Conservation (phyloP, 1,140 invertebrate species). For the Chrysoperla carnea region DNA sequence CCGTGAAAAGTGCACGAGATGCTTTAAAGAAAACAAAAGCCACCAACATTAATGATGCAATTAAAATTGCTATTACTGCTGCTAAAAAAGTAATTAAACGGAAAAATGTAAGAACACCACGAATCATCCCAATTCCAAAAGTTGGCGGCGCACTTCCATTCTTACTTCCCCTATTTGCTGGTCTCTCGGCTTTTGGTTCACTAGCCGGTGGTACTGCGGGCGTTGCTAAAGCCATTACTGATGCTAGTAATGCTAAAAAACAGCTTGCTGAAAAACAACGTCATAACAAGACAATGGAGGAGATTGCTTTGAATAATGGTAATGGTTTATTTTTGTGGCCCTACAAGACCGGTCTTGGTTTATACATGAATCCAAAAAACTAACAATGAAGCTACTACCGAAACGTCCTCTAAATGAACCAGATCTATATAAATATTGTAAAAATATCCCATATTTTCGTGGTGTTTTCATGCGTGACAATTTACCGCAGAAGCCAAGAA, state of each 20-base stretch:
- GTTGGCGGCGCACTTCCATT: constrained; percentile 17
- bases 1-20: neutral
- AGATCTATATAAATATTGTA: constrained; percentile 11
- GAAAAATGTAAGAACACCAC: constrained; percentile 9
- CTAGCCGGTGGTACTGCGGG: constrained; percentile 14
- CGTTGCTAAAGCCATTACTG: constrained; percentile 17
- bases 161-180: constrained; percentile 19
- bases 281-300: constrained; percentile 18
- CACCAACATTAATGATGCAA: constrained; percentile 2
- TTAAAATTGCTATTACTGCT: constrained; percentile 6
- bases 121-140: constrained; percentile 18
- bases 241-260: constrained; percentile 13
- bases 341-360: neutral
- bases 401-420: constrained; percentile 9
- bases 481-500: constrained; percentile 7
- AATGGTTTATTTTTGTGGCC: constrained; percentile 11
- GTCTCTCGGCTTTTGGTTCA: constrained; percentile 17
- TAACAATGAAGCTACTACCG: constrained; percentile 7
- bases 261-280: constrained; percentile 13
- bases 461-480: constrained; percentile 17
- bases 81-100: constrained; percentile 5
- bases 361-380: constrained; percentile 9
- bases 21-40: constrained; percentile 1
- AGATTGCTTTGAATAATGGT: constrained; percentile 12
- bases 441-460: constrained; percentile 15